Evolutionary conservation across 2,113 vertebrate species (phyloP).

Genomic region (Orcinus orca): DNA sequence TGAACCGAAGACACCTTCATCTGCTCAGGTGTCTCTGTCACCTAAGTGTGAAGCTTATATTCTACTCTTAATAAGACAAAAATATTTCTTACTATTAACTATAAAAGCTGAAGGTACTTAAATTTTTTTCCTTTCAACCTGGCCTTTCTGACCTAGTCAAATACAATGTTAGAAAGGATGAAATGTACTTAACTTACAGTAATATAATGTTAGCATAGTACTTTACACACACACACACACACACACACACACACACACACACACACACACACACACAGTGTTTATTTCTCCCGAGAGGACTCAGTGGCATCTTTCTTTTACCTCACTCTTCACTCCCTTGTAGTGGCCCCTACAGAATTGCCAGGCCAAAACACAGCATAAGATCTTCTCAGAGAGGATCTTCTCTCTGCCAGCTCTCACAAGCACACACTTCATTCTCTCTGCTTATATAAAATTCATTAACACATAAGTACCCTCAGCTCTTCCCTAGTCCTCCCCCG

Average conservation of each 20-base stretch:
- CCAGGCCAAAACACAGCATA: neutral
- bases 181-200: neutral
- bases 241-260: no score
- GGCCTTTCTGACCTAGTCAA: neutral
- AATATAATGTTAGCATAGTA: neutral
- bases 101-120: neutral
- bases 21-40: constrained; percentile 52
- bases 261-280: neutral
- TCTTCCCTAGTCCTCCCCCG: neutral
- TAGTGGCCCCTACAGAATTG: neutral
- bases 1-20: constrained; percentile 60
- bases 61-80: constrained; percentile 43
- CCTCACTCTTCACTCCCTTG: neutral
- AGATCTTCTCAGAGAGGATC: neutral
- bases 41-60: constrained; percentile 65
- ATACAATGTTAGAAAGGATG: neutral
- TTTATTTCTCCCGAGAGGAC: neutral
- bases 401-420: neutral
- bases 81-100: constrained; percentile 49
- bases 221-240: neutral
- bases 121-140: constrained; percentile 34
- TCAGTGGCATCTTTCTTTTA: neutral
- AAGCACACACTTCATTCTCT: neutral
- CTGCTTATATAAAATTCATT: neutral
- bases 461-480: neutral